Evolutionary conservation across 2,113 vertebrate species (phyloP).

Genomic region (Caranx ignobilis): DNA sequence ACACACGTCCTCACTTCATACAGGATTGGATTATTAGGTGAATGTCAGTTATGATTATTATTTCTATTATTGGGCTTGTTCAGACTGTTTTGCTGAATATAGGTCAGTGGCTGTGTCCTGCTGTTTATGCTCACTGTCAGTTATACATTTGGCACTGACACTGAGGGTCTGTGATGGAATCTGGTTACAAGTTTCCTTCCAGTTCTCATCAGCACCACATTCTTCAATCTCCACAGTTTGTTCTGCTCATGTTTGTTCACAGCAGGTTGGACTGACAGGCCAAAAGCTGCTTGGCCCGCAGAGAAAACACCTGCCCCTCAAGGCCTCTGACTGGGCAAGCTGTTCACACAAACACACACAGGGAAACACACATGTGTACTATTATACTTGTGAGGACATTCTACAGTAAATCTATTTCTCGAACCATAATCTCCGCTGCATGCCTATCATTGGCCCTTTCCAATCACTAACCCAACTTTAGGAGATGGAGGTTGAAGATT

Average conservation of each 20-base stretch:
- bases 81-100: conserved; percentile 27
- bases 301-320: conserved; percentile 82
- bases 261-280: conserved; percentile 45
- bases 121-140: conserved; percentile 22
- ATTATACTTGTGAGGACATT: conserved; percentile 40
- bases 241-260: conserved; percentile 76
- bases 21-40: not conserved
- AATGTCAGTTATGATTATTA: not conserved
- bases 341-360: conserved; percentile 41
- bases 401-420: not conserved
- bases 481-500: not conserved
- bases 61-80: not conserved
- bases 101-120: conserved; percentile 34
- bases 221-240: conserved; percentile 70
- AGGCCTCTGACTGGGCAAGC: conserved; percentile 44
- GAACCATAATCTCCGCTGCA: conserved; percentile 14
- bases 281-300: conserved; percentile 67
- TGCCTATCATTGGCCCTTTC: conserved; percentile 21
- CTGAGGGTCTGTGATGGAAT: conserved; percentile 37
- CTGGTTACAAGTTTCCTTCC: conserved; percentile 52
- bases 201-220: conserved; percentile 68
- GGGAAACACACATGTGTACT: conserved; percentile 20
- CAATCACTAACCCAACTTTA: not conserved
- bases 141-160: conserved; percentile 15
- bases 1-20: not conserved